Conservation (phyloP, 2,113 vertebrate genomes). For the Parotia lawesii region DNA sequence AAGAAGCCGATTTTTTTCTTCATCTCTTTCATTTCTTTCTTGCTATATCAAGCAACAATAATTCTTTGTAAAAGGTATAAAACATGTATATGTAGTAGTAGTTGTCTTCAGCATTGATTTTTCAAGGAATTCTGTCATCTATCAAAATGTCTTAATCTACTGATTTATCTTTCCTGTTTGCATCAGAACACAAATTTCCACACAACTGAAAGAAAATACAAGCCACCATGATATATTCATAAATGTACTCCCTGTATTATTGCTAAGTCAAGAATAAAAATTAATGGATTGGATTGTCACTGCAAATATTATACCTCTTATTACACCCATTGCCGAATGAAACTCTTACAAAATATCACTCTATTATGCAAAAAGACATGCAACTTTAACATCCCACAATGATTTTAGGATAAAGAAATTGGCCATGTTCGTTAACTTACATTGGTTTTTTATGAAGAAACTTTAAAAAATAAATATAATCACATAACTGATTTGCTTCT, state of each 20-base stretch:
- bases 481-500: background rate
- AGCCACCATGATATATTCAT: background rate
- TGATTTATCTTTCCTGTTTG: background rate
- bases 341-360: background rate
- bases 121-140: background rate
- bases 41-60: background rate
- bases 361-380: background rate
- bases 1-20: background rate
- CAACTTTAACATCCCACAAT: background rate
- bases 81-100: background rate
- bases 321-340: background rate
- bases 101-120: background rate
- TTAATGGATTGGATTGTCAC: background rate
- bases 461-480: background rate
- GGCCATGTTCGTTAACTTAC: rapidly evolving
- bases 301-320: background rate
- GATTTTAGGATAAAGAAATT: background rate
- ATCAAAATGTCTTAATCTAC: background rate
- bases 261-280: background rate
- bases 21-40: background rate
- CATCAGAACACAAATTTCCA: background rate
- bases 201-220: background rate
- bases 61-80: background rate
- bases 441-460: background rate
- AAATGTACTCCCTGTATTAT: background rate